Evolutionary conservation across 2,113 vertebrate genomes (phyloP).

Genomic region (Desmodus rotundus): DNA sequence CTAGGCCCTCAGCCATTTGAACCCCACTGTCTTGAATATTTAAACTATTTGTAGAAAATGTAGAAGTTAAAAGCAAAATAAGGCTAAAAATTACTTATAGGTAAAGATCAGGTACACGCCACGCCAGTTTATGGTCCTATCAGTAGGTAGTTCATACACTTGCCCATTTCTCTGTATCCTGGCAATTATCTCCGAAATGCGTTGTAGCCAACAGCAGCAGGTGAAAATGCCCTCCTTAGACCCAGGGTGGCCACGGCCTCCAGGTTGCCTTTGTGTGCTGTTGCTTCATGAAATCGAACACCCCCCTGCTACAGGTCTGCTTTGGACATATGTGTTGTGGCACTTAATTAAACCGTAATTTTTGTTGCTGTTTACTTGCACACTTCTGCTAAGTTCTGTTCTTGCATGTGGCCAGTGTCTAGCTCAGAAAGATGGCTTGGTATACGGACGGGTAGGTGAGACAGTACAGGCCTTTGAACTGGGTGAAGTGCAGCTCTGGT

Average conservation of each 20-base stretch:
- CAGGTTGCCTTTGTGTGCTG: neutral
- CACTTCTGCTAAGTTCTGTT: neutral
- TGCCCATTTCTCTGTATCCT: neutral
- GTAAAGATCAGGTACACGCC: neutral
- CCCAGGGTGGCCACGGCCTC: neutral
- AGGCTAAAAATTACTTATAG: neutral
- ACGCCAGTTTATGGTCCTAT: neutral
- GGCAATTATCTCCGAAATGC: neutral
- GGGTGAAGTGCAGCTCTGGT: neutral
- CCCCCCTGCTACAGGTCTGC: neutral
- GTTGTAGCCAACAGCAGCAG: neutral
- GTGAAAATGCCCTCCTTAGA: neutral
- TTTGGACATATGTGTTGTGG: neutral
- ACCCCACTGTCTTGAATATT: neutral
- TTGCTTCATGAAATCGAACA: neutral
- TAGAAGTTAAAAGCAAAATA: slow-evolving; percentile 17
- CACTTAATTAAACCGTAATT: neutral
- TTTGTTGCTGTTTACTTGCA: neutral
- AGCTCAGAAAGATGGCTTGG: neutral
- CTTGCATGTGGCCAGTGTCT: neutral
- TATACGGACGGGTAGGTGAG: neutral
- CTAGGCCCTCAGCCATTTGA: neutral
- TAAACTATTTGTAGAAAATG: neutral
- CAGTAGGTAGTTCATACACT: neutral
- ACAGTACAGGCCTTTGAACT: neutral